phyloP scores from a whole-genome alignment of 2,888 invertebrate species.

The Drosophila peninsularis region DNA sequence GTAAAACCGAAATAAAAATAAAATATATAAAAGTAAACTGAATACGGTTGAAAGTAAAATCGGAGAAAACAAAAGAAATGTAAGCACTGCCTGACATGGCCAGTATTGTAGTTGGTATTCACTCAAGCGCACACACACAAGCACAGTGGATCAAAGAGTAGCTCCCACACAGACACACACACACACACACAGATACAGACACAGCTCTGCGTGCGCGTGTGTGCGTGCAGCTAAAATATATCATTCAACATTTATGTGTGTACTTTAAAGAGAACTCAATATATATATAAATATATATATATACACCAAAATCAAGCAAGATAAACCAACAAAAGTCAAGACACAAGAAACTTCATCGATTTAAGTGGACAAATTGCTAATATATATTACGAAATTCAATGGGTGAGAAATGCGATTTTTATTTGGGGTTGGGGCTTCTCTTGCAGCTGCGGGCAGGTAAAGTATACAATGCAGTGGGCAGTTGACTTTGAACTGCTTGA shows the following conservation, averaged over 20 bases:
- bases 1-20: conserved; percentile 18
- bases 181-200: no score
- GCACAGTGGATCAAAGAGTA: no score
- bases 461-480: no score
- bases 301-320: conserved; percentile 21
- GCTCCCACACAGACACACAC: conserved; percentile 32
- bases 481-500: no score
- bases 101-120: conserved; percentile 77
- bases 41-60: conserved; percentile 1
- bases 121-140: conserved; percentile 28
- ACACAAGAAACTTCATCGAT: conserved; percentile 68
- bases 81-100: conserved; percentile 70
- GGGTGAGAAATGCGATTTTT: conserved; percentile 20
- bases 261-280: conserved; percentile 70
- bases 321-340: conserved; percentile 40
- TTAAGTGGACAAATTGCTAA: conserved; percentile 77
- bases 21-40: not conserved
- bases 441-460: no score
- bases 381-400: conserved; percentile 69
- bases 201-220: conserved; percentile 22
- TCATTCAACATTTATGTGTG: conserved; percentile 67
- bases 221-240: conserved; percentile 19
- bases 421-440: not conserved
- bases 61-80: conserved; percentile 10
- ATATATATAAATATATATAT: conserved; percentile 25